A percentile compares a stretch with the other conserved stretches of the same genome.
phyloP scores from a whole-genome alignment of 2,113 vertebrate species.

The Daubentonia madagascariensis region DNA sequence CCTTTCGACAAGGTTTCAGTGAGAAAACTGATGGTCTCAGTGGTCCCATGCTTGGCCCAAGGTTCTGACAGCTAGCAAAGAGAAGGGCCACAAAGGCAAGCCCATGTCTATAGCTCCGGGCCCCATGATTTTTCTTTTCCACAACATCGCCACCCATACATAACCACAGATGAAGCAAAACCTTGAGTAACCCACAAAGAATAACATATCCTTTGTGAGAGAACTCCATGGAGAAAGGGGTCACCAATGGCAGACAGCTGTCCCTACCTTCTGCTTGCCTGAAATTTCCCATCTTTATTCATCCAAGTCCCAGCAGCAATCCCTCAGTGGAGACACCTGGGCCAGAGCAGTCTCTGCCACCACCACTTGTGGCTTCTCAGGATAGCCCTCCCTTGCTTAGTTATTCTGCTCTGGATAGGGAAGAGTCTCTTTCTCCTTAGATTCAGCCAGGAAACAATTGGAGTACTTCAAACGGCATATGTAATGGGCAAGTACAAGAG shows the following conservation, averaged over 20 bases:
- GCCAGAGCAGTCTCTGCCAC: neutral
- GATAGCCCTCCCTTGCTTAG: neutral
- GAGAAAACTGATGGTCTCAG: neutral
- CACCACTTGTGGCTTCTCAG: neutral
- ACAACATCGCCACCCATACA: neutral
- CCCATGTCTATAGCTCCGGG: neutral
- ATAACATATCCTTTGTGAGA: neutral
- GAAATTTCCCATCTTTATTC: neutral
- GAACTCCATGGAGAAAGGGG: neutral
- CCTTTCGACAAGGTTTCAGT: neutral
- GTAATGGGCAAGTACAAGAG: neutral
- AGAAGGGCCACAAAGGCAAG: neutral
- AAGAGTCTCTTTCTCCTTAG: neutral
- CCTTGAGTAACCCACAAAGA: neutral
- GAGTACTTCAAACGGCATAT: constrained; percentile 44
- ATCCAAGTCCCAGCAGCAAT: neutral
- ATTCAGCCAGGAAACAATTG: constrained; percentile 37
- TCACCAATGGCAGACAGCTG: neutral
- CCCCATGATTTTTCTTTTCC: neutral
- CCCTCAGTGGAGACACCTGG: neutral
- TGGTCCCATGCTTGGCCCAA: neutral
- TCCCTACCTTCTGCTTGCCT: neutral
- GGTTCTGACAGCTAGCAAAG: neutral
- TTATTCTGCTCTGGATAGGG: neutral
- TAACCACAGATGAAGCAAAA: neutral